phyloP scores from a whole-genome alignment of 2,113 vertebrate species.

The Notiomystis cincta region DNA sequence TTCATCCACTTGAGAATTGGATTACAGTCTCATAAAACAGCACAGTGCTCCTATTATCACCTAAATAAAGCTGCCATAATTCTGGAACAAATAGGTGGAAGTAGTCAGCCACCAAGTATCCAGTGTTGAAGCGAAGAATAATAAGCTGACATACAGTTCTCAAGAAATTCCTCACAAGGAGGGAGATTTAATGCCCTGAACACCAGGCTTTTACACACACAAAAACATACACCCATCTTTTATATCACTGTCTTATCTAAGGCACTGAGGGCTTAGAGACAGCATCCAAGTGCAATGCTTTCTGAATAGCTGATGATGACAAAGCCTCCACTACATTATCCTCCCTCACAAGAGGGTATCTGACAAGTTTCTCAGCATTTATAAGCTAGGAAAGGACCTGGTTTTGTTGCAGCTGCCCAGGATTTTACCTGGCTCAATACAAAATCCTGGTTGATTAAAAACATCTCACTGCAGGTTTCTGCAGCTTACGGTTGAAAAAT shows the following conservation, averaged over 20 bases:
- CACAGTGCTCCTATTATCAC: slow-evolving; percentile 32
- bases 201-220: background rate
- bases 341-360: background rate
- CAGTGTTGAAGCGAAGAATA: background rate
- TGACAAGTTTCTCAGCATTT: background rate
- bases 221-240: slow-evolving; percentile 29
- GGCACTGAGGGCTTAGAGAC: background rate
- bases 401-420: background rate
- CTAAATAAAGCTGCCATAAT: slow-evolving; percentile 56
- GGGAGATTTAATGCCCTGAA: slow-evolving; percentile 32
- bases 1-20: slow-evolving; percentile 40
- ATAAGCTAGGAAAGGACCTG: background rate
- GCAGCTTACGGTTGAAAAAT: background rate
- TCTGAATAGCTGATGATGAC: slow-evolving; percentile 12
- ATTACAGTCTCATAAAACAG: slow-evolving; percentile 59
- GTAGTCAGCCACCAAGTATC: background rate
- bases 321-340: background rate
- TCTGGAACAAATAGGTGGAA: slow-evolving; percentile 58
- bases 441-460: background rate
- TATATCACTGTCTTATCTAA: slow-evolving; percentile 20
- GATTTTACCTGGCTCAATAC: background rate
- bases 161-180: slow-evolving; percentile 9
- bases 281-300: background rate
- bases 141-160: background rate
- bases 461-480: background rate